Percentiles rank a stretch among this genome's conserved stretches.
phyloP scores from a whole-genome alignment of 1,140 invertebrate genomes.

The Tribolium castaneum region DNA sequence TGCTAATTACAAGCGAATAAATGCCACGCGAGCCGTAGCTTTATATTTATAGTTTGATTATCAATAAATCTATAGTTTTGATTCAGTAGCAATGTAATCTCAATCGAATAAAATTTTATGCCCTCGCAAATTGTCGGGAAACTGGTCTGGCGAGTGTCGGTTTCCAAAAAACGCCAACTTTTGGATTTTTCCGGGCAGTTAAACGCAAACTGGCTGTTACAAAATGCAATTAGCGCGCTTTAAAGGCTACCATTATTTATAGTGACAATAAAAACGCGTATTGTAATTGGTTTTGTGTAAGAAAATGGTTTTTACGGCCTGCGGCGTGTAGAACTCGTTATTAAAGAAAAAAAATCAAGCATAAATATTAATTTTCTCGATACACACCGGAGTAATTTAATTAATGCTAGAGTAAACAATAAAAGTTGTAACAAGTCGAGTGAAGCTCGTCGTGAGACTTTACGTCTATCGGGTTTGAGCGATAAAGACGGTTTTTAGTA shows the following conservation, averaged over 20 bases:
- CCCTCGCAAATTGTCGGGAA: slow-evolving; percentile 13
- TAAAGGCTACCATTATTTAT: slow-evolving; percentile 23
- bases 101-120: slow-evolving; percentile 18
- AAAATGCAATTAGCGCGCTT: slow-evolving; percentile 6
- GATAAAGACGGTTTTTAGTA: slow-evolving; percentile 3
- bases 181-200: slow-evolving; percentile 1
- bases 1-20: slow-evolving; percentile 24
- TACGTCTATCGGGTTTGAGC: slow-evolving; percentile 6
- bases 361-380: slow-evolving; percentile 30
- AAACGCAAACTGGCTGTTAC: neutral
- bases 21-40: neutral
- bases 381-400: slow-evolving; percentile 17
- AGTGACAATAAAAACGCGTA: slow-evolving; percentile 24
- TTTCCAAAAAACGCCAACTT: neutral
- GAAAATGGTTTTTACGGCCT: slow-evolving; percentile 25
- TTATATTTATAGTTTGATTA: neutral
- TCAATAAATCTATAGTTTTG: neutral
- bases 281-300: slow-evolving; percentile 34
- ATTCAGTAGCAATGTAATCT: neutral
- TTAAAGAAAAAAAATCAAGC: neutral
- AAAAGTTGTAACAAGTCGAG: slow-evolving; percentile 14
- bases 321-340: slow-evolving; percentile 2
- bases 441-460: slow-evolving; percentile 8
- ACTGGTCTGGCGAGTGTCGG: neutral
- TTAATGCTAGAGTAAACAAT: slow-evolving; percentile 23